Percentiles rank a stretch among this genome's conserved stretches.
Evolutionary conservation across 2,888 invertebrate species (phyloP).

Genomic region (Drosophila bunnanda): DNA sequence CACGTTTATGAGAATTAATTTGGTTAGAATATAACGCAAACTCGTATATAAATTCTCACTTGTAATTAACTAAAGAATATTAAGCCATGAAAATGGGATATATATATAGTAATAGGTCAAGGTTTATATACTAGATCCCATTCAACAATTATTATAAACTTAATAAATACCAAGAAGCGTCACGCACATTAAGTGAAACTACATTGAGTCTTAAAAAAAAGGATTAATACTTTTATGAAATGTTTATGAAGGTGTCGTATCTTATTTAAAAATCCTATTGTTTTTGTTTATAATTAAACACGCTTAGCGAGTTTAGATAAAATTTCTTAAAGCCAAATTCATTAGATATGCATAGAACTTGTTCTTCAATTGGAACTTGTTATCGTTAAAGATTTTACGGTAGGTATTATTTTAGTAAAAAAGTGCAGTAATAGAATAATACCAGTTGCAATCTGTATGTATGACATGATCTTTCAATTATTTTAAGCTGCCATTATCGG

Average conservation of each 20-base stretch:
- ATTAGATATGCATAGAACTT: constrained; percentile 4
- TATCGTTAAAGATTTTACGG: not conserved
- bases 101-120: not conserved
- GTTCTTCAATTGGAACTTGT: constrained; percentile 21
- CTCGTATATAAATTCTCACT: not conserved
- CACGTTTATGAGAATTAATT: constrained; percentile 4
- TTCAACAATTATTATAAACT: not conserved
- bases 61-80: constrained; percentile 1
- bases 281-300: constrained; percentile 25
- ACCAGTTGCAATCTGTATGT: constrained; percentile 25
- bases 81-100: not conserved
- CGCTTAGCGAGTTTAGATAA: constrained; percentile 7
- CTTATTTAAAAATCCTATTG: constrained; percentile 5
- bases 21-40: not conserved
- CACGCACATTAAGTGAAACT: constrained; percentile 3
- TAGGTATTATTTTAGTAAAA: not conserved
- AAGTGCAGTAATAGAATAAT: constrained; percentile 2
- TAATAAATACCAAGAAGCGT: constrained; percentile 2
- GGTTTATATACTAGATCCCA: not conserved
- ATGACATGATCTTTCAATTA: constrained; percentile 41
- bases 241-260: not conserved
- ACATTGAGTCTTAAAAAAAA: not conserved
- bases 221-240: constrained; percentile 6
- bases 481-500: constrained; percentile 29
- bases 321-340: constrained; percentile 3